Evolutionary conservation across 2,888 invertebrate species (phyloP), one percentile per base, ranked within the genome.

Genomic region (Apotomis turbidana): DNA sequence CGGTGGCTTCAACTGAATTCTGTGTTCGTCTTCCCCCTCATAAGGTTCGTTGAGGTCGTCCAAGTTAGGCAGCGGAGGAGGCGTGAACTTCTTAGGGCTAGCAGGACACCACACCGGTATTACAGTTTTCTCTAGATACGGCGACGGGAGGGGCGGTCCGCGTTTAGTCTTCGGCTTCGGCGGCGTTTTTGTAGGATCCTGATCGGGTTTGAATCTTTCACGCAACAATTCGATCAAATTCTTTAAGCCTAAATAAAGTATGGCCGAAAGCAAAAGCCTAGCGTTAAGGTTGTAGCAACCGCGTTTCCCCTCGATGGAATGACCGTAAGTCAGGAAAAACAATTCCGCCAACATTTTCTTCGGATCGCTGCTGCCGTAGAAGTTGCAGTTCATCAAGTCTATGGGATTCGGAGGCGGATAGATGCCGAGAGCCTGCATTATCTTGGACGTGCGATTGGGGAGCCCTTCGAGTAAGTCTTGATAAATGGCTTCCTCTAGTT

Each of bases 321-420:
- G 87, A 0, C 88, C 88, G 73, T 82, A 90, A 2, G 77, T 84
- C 59, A 82, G 61, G 3, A 78, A 75, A 76, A 88, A 93, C n/a
- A 93, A 76, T 62, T 90, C 84, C 36, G 91, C 87, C 0, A 93
- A 78, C 90, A 91, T 87, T 76, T 84, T 82, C 76, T 91, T 92
- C 2, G 91, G 84, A 66, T 93, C 91, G 2, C 86, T 74, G 5
- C 83, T 81, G 4, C 90, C 89, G 10, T 81, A 59, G 70, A 83
- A 81, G n/a, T 88, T 76, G 68, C 90, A 90, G 61, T 79, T 82
- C 87, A 91, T 86, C 3, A 93, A 84, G 55, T 90, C 90, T 27
- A 75, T 36, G 8, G 60, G 74, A 52, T 77, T 81, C 0, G 91
- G 91, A 3, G 79, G 81, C 3, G 91, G 90, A 54, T 79, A 80